Percentiles rank a stretch among this genome's conserved stretches.
Evolutionary conservation across 2,797 vertebrate genomes (phyloP).

Genomic region (Tokudaia muenninki): DNA sequence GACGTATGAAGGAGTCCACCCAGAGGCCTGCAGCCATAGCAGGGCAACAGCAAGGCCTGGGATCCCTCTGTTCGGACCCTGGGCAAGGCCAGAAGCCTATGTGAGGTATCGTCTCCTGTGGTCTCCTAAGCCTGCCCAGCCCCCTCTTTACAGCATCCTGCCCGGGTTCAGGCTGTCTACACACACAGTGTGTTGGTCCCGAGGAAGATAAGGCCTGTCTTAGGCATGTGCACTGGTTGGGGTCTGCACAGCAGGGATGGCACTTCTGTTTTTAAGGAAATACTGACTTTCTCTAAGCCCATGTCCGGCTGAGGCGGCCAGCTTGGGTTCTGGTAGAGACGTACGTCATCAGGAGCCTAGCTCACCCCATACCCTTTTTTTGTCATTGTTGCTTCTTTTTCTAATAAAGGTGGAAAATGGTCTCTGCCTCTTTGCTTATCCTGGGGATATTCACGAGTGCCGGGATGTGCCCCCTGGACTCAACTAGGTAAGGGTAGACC

Average conservation of each 20-base stretch:
- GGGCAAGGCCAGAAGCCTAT: background rate
- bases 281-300: conserved; percentile 81
- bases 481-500: background rate
- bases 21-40: background rate
- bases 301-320: background rate
- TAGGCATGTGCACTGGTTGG: conserved; percentile 13
- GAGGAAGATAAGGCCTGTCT: background rate
- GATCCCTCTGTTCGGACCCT: background rate
- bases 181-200: background rate
- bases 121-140: background rate
- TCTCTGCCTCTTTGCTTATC: conserved; percentile 25
- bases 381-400: conserved; percentile 78
- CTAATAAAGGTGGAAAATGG: conserved; percentile 80
- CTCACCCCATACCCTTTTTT: conserved; percentile 42
- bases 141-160: too few species aligned
- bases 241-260: conserved; percentile 58
- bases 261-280: conserved; percentile 85
- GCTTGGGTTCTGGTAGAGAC: background rate
- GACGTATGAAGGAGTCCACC: conserved; percentile 89
- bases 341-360: background rate
- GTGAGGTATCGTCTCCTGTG: background rate
- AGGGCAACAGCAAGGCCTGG: background rate
- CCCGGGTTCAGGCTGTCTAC: background rate
- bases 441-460: accelerated
- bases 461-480: background rate